Evolutionary conservation across 1,140 invertebrate genomes (phyloP).

Genomic region (Hypothenemus hampei): DNA sequence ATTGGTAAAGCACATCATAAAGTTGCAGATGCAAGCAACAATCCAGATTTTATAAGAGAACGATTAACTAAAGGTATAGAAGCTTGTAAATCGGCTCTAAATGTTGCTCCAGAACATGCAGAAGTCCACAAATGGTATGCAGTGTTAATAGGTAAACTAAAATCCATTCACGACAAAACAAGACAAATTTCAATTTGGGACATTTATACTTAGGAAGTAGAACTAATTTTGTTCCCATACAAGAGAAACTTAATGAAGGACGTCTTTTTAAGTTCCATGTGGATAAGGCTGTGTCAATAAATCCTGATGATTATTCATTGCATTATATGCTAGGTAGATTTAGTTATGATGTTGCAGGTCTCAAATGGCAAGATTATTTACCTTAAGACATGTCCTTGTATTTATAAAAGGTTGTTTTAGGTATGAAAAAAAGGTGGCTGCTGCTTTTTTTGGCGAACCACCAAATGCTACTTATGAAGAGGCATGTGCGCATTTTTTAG

Average conservation of each 20-base stretch:
- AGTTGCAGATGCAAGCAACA: conserved; percentile 47
- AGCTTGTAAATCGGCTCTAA: conserved; percentile 56
- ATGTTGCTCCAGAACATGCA: conserved; percentile 50
- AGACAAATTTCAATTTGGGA: background rate
- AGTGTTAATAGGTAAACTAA: conserved; percentile 57
- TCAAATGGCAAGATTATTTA: conserved; percentile 61
- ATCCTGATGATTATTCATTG: conserved; percentile 59
- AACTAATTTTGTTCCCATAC: conserved; percentile 48
- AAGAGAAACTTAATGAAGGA: conserved; percentile 67
- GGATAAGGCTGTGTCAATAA: conserved; percentile 60
- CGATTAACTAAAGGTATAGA: conserved; percentile 49
- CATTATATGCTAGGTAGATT: conserved; percentile 67
- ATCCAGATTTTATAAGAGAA: conserved; percentile 30
- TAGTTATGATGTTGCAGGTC: conserved; percentile 65
- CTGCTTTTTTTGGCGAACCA: conserved; percentile 62
- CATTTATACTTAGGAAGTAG: conserved; percentile 19
- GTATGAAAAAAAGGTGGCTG: conserved; percentile 63
- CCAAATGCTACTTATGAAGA: conserved; percentile 62
- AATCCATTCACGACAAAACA: background rate
- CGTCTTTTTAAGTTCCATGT: conserved; percentile 67
- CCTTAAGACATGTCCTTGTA: background rate
- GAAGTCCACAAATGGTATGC: conserved; percentile 78
- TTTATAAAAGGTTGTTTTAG: conserved; percentile 7
- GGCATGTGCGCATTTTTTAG: conserved; percentile 59
- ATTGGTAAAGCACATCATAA: conserved; percentile 55